A percentile compares a stretch with the other conserved stretches of the same genome.
phyloP scores from a whole-genome alignment of 2,888 invertebrate genomes.

The Nowickia ferox region DNA sequence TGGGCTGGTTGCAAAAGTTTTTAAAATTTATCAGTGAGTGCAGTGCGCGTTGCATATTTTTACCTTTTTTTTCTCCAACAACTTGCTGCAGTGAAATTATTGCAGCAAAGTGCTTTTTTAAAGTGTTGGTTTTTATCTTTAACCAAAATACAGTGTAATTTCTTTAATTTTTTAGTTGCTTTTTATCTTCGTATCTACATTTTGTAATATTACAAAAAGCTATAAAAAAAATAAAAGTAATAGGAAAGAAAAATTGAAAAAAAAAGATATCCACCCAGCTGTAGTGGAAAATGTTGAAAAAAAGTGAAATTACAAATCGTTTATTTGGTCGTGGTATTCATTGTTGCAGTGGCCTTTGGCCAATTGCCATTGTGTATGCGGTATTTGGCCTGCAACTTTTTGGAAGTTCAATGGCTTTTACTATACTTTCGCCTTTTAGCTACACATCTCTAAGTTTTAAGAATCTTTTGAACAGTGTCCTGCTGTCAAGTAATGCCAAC shows the following conservation, averaged over 20 bases:
- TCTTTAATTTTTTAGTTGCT: slow-evolving; percentile 19
- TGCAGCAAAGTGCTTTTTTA: slow-evolving; percentile 29
- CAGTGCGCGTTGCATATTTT: neutral
- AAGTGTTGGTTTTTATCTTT: neutral
- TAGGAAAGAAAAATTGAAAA: slow-evolving; percentile 9
- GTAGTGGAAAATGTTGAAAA: slow-evolving; percentile 71
- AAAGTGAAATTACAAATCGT: slow-evolving; percentile 74
- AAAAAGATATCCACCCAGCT: slow-evolving; percentile 38
- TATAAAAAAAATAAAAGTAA: slow-evolving; percentile 30
- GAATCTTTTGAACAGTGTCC: slow-evolving; percentile 80
- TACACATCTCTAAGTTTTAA: slow-evolving; percentile 81
- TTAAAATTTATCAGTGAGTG: neutral
- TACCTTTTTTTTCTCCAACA: neutral
- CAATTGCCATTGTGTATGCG: slow-evolving; percentile 75
- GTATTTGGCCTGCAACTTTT: slow-evolving; percentile 75
- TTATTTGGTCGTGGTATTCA: slow-evolving; percentile 47
- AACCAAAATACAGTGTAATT: slow-evolving; percentile 3
- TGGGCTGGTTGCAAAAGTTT: slow-evolving; percentile 6
- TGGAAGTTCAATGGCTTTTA: slow-evolving; percentile 78
- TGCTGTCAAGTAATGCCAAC: slow-evolving; percentile 81
- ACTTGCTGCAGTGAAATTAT: slow-evolving; percentile 26
- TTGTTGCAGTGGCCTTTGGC: slow-evolving; percentile 74
- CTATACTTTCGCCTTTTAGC: slow-evolving; percentile 81
- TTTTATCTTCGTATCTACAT: neutral
- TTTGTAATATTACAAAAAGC: slow-evolving; percentile 18